Evolutionary conservation across 1,140 invertebrate genomes (phyloP).

Genomic region (Tachypleus tridentatus): DNA sequence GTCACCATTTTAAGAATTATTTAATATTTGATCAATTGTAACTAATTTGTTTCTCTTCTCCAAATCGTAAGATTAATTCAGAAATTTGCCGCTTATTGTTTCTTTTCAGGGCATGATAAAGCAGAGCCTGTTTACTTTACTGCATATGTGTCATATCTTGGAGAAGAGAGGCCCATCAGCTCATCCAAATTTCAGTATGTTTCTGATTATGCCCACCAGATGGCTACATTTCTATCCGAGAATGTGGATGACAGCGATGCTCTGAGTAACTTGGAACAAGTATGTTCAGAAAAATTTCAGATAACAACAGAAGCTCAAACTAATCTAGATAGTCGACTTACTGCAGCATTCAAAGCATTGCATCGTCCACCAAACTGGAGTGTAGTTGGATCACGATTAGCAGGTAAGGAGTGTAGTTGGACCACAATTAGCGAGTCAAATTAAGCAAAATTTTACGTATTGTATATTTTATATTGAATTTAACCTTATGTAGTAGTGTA

Average conservation of each 20-base stretch:
- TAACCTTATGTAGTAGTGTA: too few relatives aligned
- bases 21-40: too few relatives aligned
- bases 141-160: constrained; percentile 1
- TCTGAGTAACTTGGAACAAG: constrained; percentile 8
- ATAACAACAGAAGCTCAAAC: constrained; percentile 1
- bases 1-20: too few relatives aligned
- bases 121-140: constrained; percentile 12
- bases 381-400: constrained; percentile 10
- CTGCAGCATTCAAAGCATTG: constrained; percentile 11
- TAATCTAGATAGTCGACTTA: constrained; percentile 9
- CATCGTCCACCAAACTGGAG: constrained; percentile 14
- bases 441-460: too few relatives aligned
- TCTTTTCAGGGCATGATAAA: constrained; percentile 8
- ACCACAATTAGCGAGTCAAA: too few relatives aligned
- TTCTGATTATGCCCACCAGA: constrained; percentile 13
- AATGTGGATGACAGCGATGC: constrained; percentile 4
- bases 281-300: constrained; percentile 5
- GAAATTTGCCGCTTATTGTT: background rate
- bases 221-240: constrained; percentile 10
- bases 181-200: constrained; percentile 13
- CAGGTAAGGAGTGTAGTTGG: background rate
- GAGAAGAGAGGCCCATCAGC: constrained; percentile 3
- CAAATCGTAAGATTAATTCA: too few relatives aligned
- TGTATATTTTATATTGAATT: too few relatives aligned
- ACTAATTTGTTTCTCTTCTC: too few relatives aligned